Conservation (phyloP, 2,888 invertebrate genomes). For the Tenthredo amoena region DNA sequence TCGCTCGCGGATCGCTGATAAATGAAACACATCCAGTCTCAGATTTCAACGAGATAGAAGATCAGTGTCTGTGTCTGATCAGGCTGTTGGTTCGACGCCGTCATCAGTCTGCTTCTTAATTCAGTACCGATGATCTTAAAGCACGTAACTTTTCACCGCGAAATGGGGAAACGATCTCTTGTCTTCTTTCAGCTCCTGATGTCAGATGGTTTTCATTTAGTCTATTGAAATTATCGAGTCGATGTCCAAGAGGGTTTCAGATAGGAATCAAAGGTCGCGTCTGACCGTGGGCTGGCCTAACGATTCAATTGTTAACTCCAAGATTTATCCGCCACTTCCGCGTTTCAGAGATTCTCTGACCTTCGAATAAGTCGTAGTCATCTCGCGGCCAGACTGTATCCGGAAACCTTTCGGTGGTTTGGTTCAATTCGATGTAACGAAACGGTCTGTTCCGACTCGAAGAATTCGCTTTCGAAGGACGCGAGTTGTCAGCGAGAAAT, state of each 20-base stretch:
- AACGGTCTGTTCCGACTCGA: not conserved
- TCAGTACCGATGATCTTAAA: not conserved
- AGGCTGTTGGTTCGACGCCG: not conserved
- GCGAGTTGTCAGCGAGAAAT: not conserved
- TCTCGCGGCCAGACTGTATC: not conserved
- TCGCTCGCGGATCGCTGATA: not conserved
- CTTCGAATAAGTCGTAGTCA: conserved; percentile 39
- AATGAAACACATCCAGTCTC: not conserved
- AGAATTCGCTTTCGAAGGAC: conserved; percentile 12
- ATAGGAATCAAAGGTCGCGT: not conserved
- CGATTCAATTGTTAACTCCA: not conserved
- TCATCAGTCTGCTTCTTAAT: not conserved
- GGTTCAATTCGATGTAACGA: not conserved
- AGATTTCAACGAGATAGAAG: conserved; percentile 10
- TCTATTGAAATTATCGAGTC: not conserved
- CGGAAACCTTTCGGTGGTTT: not conserved
- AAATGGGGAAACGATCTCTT: not conserved
- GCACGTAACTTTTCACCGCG: not conserved
- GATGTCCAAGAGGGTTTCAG: not conserved
- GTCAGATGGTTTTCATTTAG: not conserved
- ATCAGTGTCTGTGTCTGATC: not conserved
- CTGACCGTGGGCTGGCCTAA: not conserved
- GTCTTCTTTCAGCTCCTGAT: conserved; percentile 1
- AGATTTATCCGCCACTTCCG: conserved; percentile 20
- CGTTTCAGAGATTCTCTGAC: conserved; percentile 31